Base-by-base conservation (phyloP, 1,140 invertebrate species). In the Drosophila trapezifrons region DNA sequence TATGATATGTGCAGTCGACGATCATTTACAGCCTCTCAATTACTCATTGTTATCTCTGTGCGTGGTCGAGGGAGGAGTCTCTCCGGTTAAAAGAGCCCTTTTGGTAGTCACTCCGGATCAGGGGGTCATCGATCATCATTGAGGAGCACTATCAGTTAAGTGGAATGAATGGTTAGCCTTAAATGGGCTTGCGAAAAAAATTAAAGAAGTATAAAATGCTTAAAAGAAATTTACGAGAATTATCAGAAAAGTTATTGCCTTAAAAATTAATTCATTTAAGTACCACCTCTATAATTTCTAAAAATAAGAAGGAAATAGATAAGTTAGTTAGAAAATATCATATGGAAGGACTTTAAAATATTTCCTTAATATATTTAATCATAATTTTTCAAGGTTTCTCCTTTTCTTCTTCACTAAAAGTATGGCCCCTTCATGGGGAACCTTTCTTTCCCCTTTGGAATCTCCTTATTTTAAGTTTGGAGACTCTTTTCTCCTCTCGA, bases 91-190 rank as follows among this genome's bases (percentile, higher is more conserved):
- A 62, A 65, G 51, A 71, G 64, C 74, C 47, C n/a, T 65, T 64
- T 40, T 56, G 51, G 37, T 55, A 76, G 75, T 69, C 74, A 72
- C 52, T 73, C 59, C 38, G 55, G 59, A 35, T 32, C 35, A 37
- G 32, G n/a, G n/a, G 49, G 37, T 49, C 80, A 87, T 87, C 79
- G 59, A 87, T 87, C 83, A 87, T 87, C 80, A 65, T 82, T 76
- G 37, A 55, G 32, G 25, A 29, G 29, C 35, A 18, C 46, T 83
- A 75, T 82, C 75, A 65, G 57, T 70, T 71, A 69, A 70, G 49
- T 55, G 49, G 38, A 20, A 29, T 35, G 10, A 62, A 49, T 66
- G 29, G 12, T 1, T 0, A 10, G 29, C 8, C 20, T 12, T 27
- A 29, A 52, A 29, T 20, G 37, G 8, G 18, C 32, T 51, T 2